phyloP scores from a whole-genome alignment of 1,140 invertebrate species.

The Aphelinus atriplicis region DNA sequence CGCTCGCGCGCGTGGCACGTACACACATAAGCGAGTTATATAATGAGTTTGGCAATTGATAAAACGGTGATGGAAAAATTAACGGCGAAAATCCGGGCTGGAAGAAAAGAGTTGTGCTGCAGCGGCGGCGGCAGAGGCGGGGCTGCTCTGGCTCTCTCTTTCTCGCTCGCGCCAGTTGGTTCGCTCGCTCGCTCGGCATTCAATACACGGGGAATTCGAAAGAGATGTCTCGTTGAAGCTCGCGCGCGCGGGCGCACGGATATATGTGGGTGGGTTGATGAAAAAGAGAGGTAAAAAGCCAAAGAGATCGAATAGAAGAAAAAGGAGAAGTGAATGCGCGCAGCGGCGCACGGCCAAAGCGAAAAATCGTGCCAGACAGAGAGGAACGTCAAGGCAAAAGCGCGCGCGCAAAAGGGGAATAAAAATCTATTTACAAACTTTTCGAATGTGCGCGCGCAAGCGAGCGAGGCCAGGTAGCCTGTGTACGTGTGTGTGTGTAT shows the following conservation, averaged over 20 bases:
- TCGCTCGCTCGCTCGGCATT: neutral
- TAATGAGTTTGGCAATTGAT: slow-evolving; percentile 24
- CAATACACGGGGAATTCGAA: slow-evolving; percentile 20
- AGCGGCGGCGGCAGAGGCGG: neutral
- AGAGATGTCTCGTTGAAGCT: slow-evolving; percentile 11
- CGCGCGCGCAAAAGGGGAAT: slow-evolving; percentile 15
- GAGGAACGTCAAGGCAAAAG: slow-evolving; percentile 34
- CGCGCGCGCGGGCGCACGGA: no score
- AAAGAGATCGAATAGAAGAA: neutral
- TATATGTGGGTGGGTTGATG: no score
- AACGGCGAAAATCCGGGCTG: neutral
- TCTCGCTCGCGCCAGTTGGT: no score
- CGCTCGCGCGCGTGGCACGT: neutral
- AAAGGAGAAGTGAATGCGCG: slow-evolving; percentile 11
- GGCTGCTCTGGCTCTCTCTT: no score
- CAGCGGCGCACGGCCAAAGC: slow-evolving; percentile 19
- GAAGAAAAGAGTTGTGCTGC: neutral
- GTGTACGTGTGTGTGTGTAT: no score
- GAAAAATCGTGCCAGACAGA: slow-evolving; percentile 35
- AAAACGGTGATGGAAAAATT: slow-evolving; percentile 19
- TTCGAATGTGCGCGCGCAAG: slow-evolving; percentile 18
- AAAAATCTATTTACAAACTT: slow-evolving; percentile 31
- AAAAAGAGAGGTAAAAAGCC: neutral
- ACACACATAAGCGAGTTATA: slow-evolving; percentile 3
- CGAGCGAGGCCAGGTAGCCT: no score